Base-by-base conservation (phyloP, 2,888 invertebrate species). In the Catocala nupta region DNA sequence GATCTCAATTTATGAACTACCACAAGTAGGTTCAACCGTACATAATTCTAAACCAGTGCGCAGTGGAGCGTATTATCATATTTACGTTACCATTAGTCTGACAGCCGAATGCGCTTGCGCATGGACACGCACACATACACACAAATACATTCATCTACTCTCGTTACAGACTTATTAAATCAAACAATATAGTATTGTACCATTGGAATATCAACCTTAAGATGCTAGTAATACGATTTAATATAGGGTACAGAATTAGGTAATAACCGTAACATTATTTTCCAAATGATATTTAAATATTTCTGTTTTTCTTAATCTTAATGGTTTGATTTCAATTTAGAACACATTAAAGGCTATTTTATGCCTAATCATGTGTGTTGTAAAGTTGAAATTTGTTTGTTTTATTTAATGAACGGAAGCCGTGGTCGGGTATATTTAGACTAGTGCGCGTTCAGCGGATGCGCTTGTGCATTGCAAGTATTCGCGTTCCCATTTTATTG, bases 121-220 rank as follows among this genome's bases (percentile, higher is more conserved):
- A 78, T 78, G 81, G 79, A 81, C 84, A 4, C 25, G 25, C 25
- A 25, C 25, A 25, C 25, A 25, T 25, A 25, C 4, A 83, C 81
- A 84, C 77, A 84, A 75, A 84, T 81, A 77, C 81, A 81, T 85
- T 81, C 81, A 82, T 85, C 79, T 82, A 85, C 65, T 65, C 63
- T 69, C 73, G 72, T 67, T 73, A 68, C 61, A 55, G 58, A 48
- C 57, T 44, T 7, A 63, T 70, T 64, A 63, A 75, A 71, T 70
- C 70, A 63, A 78, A 70, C 66, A 73, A 76, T 49, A 61, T n/a
- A 47, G 9, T 7, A 55, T 11, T 12, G 33, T 13, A 56, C 6
- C 12, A 47, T 2, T 45, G 13, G 6, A 73, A 33, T 55, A 25
- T 59, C 9, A 52, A 61, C 62, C 55, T 7, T 64, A 25, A 1